Base-by-base conservation (phyloP, 2,113 vertebrate genomes). In the Pleuronectes platessa region DNA sequence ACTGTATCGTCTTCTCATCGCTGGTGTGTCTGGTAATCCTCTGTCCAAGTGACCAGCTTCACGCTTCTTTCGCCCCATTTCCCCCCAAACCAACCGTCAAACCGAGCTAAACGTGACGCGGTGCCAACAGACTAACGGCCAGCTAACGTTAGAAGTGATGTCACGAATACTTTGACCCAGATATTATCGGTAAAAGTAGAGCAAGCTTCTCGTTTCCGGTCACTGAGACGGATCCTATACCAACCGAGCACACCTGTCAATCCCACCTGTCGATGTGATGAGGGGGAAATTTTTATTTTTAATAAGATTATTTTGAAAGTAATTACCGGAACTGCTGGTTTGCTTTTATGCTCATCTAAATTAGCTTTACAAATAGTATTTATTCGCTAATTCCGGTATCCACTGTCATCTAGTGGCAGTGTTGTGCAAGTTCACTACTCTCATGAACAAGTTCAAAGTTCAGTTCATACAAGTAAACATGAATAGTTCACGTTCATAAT, bases 1-100 rank as follows among this genome's bases (percentile, higher is more conserved):
- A 92, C 92, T 53, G 6, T 14, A 0, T 54, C 58, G 14, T 60
- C 66, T 73, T 27, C 26, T n/a, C 7, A 14, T 18, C 4, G 42
- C 4, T 3, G 90, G 84, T 11, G 89, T 91, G 45, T 88, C 89
- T 68, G 5, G 35, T 64, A 58, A 12, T 45, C 67, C 68, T 4
- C 23, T n/a, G 12, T 21, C 37, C 17, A 8, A 9, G 51, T 11
- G 58, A 11, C 35, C n/a, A 1, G 0, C 27, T 2, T 11, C 11
- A 11, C 53, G 3, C 55, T 54, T 81, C 15, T 5, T 27, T 27
- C 35, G 79, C 27, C 45, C n/a, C 91, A 92, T 92, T 59, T 0
- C 15, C 15, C 20, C 2, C 59, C 1, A 21, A 54, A 14, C n/a
- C 1, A 65, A 54, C 7, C 1, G 53, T 6, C 49, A 45, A 5